These are phyloP conservation scores for Tipula lateralis DNA, from an alignment of 2,888 invertebrate genomes.

Conservation along the genomic window DNA sequence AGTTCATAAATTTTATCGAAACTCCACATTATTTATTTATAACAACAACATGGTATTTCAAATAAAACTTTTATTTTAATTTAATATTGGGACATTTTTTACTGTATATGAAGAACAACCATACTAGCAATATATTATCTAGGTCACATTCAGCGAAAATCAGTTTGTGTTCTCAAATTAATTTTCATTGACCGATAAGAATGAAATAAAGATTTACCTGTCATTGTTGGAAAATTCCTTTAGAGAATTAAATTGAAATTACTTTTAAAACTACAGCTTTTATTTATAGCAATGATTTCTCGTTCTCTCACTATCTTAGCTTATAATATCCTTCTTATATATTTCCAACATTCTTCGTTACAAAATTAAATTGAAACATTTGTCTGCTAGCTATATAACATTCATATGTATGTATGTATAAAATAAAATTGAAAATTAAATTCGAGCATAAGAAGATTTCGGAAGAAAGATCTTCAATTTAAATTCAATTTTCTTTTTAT, in stretches of 20 bases:
- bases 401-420: too few relatives aligned
- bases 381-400: too few relatives aligned
- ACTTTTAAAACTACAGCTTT: not conserved
- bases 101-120: too few relatives aligned
- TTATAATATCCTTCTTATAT: not conserved
- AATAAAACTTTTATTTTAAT: too few relatives aligned
- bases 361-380: not conserved
- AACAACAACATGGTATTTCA: too few relatives aligned
- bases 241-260: not conserved
- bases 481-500: slow-evolving; percentile 3
- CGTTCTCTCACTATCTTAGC: not conserved
- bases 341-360: not conserved
- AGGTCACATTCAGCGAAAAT: too few relatives aligned
- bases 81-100: too few relatives aligned
- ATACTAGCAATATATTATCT: too few relatives aligned
- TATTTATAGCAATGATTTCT: not conserved
- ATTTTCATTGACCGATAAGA: not conserved
- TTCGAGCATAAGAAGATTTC: not conserved
- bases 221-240: not conserved
- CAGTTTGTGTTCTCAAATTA: not conserved
- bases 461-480: not conserved
- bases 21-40: too few relatives aligned
- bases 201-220: not conserved
- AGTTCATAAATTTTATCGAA: too few relatives aligned
- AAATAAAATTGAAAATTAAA: not conserved